A percentile compares a stretch with the other conserved stretches of the same genome.
Evolutionary conservation across 2,888 invertebrate species (phyloP).

Genomic region (Galerucella pusilla): DNA sequence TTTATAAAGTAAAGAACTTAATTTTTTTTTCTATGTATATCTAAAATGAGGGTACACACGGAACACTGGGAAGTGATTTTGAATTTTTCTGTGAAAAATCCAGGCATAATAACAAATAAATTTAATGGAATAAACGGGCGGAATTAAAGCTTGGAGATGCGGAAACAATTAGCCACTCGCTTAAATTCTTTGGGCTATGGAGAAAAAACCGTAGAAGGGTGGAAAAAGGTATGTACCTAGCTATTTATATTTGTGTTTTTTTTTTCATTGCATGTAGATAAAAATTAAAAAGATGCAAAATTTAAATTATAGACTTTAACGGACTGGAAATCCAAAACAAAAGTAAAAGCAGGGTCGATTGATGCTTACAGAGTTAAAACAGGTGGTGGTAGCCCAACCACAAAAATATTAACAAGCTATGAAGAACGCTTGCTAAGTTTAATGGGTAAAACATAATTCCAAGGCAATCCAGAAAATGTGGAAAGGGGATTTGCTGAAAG

Average conservation of each 20-base stretch:
- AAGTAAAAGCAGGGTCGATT: slow-evolving; percentile 6
- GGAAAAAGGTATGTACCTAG: slow-evolving; percentile 17
- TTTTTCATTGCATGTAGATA: too few relatives aligned
- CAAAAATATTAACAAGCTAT: background rate
- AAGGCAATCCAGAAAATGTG: slow-evolving; percentile 17
- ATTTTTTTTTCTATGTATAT: too few relatives aligned
- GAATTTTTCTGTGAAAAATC: slow-evolving; percentile 23
- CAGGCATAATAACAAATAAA: slow-evolving; percentile 11
- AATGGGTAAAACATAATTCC: slow-evolving; percentile 15
- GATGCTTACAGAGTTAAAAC: slow-evolving; percentile 4
- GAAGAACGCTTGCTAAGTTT: slow-evolving; percentile 11
- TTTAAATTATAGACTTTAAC: slow-evolving; percentile 15
- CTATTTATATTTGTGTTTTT: too few relatives aligned
- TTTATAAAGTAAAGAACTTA: too few relatives aligned
- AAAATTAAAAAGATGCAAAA: too few relatives aligned
- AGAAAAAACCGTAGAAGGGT: slow-evolving; percentile 19
- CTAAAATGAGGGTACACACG: slow-evolving; percentile 10
- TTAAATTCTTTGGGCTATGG: slow-evolving; percentile 22
- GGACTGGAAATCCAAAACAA: slow-evolving; percentile 14
- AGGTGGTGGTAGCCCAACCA: slow-evolving; percentile 1
- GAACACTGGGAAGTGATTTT: slow-evolving; percentile 14
- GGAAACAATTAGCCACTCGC: slow-evolving; percentile 10
- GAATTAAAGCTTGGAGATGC: slow-evolving; percentile 2
- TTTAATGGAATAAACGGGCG: background rate
- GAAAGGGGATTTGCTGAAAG: slow-evolving; percentile 4